A percentile compares a stretch with the other conserved stretches of the same genome.
phyloP scores from a whole-genome alignment of 2,888 invertebrate species.

The Heliconius ismenius region DNA sequence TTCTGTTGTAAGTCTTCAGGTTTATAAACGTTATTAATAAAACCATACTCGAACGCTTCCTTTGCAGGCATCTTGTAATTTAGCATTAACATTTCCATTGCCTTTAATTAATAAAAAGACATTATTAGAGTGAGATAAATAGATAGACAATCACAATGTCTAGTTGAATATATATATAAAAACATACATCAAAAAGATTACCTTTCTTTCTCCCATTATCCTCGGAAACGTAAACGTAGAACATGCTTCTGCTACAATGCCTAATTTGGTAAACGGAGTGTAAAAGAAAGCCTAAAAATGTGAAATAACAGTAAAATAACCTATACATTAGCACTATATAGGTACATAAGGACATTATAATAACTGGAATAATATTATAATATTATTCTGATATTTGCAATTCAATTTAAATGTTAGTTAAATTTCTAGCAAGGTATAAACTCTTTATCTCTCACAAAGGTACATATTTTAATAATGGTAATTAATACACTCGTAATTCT shows the following conservation, averaged over 20 bases:
- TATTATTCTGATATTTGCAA: neutral
- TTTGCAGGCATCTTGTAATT: constrained; percentile 89
- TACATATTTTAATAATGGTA: neutral
- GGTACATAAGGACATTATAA: neutral
- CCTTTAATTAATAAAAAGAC: constrained; percentile 58
- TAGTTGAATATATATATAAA: neutral
- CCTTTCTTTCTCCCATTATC: constrained; percentile 91
- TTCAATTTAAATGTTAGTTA: neutral
- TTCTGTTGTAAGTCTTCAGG: constrained; percentile 81
- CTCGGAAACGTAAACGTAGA: constrained; percentile 92
- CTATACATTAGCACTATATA: neutral
- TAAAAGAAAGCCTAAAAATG: constrained; percentile 90
- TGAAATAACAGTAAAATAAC: neutral
- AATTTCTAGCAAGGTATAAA: neutral
- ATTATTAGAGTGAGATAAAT: neutral
- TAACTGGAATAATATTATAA: neutral
- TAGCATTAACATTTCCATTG: constrained; percentile 84
- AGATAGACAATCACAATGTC: neutral
- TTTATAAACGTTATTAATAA: constrained; percentile 90
- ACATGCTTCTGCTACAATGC: constrained; percentile 94
- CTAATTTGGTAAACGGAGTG: constrained; percentile 93
- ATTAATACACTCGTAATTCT: too few species aligned
- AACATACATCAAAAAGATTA: constrained; percentile 49
- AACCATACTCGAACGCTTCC: constrained; percentile 89
- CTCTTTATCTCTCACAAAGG: neutral